These are phyloP conservation scores for Lepus americanus DNA, from an alignment of 2,113 vertebrate genomes.

Conservation along the genomic window DNA sequence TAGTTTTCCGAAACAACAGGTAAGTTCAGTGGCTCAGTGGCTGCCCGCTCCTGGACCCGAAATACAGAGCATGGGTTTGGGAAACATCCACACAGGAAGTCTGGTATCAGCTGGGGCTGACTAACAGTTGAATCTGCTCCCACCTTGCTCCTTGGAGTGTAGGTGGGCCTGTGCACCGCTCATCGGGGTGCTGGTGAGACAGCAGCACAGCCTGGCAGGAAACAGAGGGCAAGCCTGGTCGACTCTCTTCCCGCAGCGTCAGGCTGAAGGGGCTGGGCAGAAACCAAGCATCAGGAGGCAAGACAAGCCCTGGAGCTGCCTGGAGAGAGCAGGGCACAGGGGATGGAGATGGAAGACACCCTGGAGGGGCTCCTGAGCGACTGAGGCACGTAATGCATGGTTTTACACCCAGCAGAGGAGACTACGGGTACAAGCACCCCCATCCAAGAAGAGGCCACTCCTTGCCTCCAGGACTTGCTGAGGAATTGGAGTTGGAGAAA, in stretches of 20 bases:
- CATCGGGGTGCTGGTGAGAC: neutral
- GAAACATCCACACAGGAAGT: neutral
- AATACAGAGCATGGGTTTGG: neutral
- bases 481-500: neutral
- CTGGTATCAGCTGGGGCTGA: neutral
- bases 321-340: neutral
- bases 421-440: neutral
- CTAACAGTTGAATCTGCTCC: neutral
- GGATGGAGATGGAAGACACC: neutral
- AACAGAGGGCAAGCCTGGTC: neutral
- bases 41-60: neutral
- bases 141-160: neutral
- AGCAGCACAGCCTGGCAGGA: fast-evolving
- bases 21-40: neutral
- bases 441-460: neutral
- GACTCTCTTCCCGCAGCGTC: neutral
- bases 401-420: neutral
- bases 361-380: neutral
- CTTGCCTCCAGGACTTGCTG: neutral
- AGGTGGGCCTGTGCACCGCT: neutral
- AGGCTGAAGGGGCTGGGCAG: neutral
- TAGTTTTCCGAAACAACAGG: neutral
- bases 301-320: neutral
- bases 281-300: neutral
- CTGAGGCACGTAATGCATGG: neutral